phyloP scores from a whole-genome alignment of 2,888 invertebrate species.

The Sphaerolaimus hirsutus region DNA sequence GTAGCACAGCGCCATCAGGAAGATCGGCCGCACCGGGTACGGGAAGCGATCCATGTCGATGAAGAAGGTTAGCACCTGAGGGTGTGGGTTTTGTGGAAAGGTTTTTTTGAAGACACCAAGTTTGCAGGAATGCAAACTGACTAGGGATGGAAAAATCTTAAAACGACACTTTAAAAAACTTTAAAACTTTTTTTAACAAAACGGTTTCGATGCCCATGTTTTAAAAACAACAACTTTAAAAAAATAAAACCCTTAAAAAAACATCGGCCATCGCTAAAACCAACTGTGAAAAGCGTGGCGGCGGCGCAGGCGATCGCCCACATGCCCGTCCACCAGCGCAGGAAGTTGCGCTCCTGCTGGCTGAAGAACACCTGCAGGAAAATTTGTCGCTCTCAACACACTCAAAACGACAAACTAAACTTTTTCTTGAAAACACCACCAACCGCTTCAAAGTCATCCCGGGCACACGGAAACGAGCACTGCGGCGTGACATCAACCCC shows the following conservation, averaged over 20 bases:
- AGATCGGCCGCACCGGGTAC: constrained; percentile 89
- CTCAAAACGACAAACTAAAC: too few relatives aligned
- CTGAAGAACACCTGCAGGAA: constrained; percentile 13
- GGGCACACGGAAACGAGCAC: constrained; percentile 18
- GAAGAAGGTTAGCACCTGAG: constrained; percentile 80
- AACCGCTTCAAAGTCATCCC: constrained; percentile 14
- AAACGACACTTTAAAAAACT: too few relatives aligned
- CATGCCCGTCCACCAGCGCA: constrained; percentile 54
- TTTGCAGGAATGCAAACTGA: too few relatives aligned
- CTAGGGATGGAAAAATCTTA: too few relatives aligned
- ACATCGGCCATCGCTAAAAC: too few relatives aligned
- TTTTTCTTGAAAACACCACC: not conserved
- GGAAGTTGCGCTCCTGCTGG: constrained; percentile 11
- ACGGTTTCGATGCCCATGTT: too few relatives aligned
- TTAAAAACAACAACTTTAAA: too few relatives aligned
- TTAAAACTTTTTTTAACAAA: too few relatives aligned
- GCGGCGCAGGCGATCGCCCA: constrained; percentile 88
- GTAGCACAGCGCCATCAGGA: constrained; percentile 86
- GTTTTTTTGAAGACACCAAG: too few relatives aligned
- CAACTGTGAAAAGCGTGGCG: constrained; percentile 81
- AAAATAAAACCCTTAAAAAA: too few relatives aligned
- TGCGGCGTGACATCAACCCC: constrained; percentile 13
- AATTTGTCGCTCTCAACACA: too few relatives aligned
- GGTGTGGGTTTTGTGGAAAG: too few relatives aligned
- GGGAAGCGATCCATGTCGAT: constrained; percentile 58